Conservation (phyloP, 2,113 vertebrate species). For the Clarias magur region DNA sequence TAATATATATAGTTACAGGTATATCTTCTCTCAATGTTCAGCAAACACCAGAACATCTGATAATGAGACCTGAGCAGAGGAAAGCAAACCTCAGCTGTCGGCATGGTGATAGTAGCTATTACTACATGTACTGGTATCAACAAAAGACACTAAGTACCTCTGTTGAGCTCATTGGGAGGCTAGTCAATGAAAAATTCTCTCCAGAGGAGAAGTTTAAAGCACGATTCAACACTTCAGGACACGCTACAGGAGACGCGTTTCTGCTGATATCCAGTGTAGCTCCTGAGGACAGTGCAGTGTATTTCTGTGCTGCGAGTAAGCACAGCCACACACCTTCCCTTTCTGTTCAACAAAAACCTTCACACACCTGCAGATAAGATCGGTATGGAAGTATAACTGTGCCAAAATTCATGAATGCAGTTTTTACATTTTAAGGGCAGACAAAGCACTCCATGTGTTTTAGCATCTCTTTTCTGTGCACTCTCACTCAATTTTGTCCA, state of each 20-base stretch:
- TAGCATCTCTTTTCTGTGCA: no score
- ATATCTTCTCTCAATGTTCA: slow-evolving; percentile 26
- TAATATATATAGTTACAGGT: no score
- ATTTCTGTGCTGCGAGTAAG: slow-evolving; percentile 50
- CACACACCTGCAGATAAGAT: slow-evolving; percentile 28
- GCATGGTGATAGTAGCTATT: slow-evolving; percentile 40
- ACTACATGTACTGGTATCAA: slow-evolving; percentile 54
- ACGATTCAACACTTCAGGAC: slow-evolving; percentile 41
- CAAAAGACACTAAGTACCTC: slow-evolving; percentile 44
- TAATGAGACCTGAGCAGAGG: neutral
- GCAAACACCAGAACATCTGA: slow-evolving; percentile 35
- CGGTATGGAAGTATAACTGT: neutral
- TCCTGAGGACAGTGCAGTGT: slow-evolving; percentile 37
- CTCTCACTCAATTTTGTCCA: no score
- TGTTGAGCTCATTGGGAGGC: slow-evolving; percentile 39
- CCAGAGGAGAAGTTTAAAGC: slow-evolving; percentile 4
- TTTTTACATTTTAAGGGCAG: no score
- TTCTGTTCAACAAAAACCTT: slow-evolving; percentile 21
- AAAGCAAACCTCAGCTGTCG: slow-evolving; percentile 37
- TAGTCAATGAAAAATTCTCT: no score
- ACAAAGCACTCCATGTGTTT: no score
- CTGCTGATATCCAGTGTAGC: no score
- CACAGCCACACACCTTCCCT: slow-evolving; percentile 33
- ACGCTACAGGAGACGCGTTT: slow-evolving; percentile 8
- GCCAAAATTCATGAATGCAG: no score